A percentile compares a stretch with the other conserved stretches of the same genome.
phyloP scores from a whole-genome alignment of 2,113 vertebrate species.

The Hypanus sabinus region DNA sequence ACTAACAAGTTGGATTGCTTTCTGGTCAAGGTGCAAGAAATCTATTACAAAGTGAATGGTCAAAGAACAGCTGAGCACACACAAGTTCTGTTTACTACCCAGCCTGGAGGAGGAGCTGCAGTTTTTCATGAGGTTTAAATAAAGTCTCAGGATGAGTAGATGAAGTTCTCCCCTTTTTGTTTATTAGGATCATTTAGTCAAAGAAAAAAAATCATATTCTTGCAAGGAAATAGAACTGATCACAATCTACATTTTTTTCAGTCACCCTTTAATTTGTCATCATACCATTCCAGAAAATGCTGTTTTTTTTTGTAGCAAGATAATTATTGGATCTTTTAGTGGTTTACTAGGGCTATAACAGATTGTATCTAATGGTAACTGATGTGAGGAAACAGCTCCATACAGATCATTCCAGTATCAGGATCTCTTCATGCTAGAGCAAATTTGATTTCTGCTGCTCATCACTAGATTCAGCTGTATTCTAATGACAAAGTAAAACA shows the following conservation, averaged over 20 bases:
- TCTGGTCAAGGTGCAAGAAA: slow-evolving; percentile 66
- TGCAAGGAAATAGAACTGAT: neutral
- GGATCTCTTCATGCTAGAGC: neutral
- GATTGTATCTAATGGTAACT: neutral
- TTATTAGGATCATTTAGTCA: slow-evolving; percentile 53
- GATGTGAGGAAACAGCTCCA: too few relatives aligned
- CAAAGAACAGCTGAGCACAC: slow-evolving; percentile 55
- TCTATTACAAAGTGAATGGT: slow-evolving; percentile 65
- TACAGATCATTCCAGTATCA: neutral
- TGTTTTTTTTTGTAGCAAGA: neutral
- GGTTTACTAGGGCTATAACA: neutral
- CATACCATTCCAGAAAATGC: neutral
- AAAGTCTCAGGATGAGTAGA: slow-evolving; percentile 47
- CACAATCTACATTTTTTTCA: neutral
- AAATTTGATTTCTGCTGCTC: neutral
- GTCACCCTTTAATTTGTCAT: neutral
- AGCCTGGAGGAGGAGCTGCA: slow-evolving; percentile 80
- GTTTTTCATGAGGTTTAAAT: slow-evolving; percentile 71
- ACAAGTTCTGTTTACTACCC: slow-evolving; percentile 79
- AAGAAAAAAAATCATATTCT: slow-evolving; percentile 39
- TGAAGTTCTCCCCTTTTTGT: slow-evolving; percentile 51
- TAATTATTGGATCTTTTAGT: neutral
- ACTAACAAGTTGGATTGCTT: slow-evolving; percentile 68
- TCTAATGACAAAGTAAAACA: slow-evolving; percentile 32
- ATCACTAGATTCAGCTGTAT: neutral